A percentile compares a stretch with the other conserved stretches of the same genome.
Conservation (phyloP, 2,797 vertebrate species). For the Rhinoraja longicauda region DNA sequence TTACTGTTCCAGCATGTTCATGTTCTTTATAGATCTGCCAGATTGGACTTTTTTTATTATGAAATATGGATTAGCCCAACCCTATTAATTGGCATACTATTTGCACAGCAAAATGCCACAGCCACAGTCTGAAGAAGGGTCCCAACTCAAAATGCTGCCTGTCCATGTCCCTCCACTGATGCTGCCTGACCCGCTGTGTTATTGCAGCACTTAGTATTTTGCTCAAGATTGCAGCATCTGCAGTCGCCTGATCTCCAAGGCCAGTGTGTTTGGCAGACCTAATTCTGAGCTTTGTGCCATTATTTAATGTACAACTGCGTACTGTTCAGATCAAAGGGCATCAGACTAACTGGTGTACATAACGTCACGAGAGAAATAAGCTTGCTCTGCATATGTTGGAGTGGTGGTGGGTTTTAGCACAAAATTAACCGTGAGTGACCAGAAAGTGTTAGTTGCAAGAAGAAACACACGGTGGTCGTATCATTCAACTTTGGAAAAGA, state of each 20-base stretch:
- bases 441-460: conserved; percentile 8
- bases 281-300: not conserved
- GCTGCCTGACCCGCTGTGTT: no score
- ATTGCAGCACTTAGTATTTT: no score
- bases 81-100: not conserved
- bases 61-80: not conserved
- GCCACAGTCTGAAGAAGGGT: no score
- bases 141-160: no score
- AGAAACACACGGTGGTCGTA: not conserved
- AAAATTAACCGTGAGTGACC: not conserved
- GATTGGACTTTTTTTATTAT: not conserved
- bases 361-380: not conserved
- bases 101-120: not conserved
- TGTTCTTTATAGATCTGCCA: not conserved
- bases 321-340: not conserved
- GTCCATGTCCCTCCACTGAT: no score
- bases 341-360: not conserved
- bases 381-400: not conserved
- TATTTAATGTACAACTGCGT: not conserved
- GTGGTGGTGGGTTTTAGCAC: no score
- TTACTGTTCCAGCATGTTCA: not conserved
- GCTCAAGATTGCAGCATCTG: no score
- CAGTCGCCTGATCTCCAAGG: no score
- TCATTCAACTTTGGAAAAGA: not conserved
- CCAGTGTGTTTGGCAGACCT: not conserved